phyloP scores from a whole-genome alignment of 1,140 invertebrate genomes.

The Pectinophora gossypiella region DNA sequence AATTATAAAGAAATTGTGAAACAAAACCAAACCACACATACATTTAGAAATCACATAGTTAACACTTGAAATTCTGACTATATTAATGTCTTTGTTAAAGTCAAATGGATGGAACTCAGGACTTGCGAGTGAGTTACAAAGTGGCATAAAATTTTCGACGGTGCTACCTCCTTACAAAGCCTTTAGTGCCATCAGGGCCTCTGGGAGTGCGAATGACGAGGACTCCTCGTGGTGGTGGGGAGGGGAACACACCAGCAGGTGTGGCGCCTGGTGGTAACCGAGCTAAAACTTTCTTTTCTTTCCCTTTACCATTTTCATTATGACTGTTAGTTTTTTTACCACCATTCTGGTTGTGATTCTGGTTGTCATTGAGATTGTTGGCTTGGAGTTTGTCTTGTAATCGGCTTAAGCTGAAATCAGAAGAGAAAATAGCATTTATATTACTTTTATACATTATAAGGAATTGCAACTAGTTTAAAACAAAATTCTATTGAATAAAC shows the following conservation, averaged over 20 bases:
- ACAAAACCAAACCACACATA: background rate
- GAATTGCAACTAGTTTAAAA: no score
- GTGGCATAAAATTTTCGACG: slow-evolving; percentile 15
- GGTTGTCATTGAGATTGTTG: slow-evolving; percentile 57
- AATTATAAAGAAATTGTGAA: slow-evolving; percentile 11
- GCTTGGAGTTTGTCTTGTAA: slow-evolving; percentile 66
- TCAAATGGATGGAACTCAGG: slow-evolving; percentile 30
- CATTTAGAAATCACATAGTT: background rate
- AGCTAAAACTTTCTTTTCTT: slow-evolving; percentile 52
- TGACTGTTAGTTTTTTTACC: slow-evolving; percentile 42
- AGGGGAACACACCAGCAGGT: slow-evolving; percentile 48
- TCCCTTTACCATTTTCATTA: slow-evolving; percentile 51
- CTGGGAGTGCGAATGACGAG: slow-evolving; percentile 73
- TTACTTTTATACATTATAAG: no score
- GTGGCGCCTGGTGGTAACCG: slow-evolving; percentile 47
- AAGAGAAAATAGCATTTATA: no score
- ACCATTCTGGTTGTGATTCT: slow-evolving; percentile 22
- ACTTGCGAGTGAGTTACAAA: slow-evolving; percentile 5
- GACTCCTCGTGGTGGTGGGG: slow-evolving; percentile 67
- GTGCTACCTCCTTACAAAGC: slow-evolving; percentile 77
- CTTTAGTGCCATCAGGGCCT: slow-evolving; percentile 76
- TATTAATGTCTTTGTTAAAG: slow-evolving; percentile 14
- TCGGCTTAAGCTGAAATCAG: slow-evolving; percentile 49
- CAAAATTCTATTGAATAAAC: no score
- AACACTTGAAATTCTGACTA: slow-evolving; percentile 5